Conservation (phyloP, 2,797 vertebrate genomes). For the Kryptolebias ocellatus region DNA sequence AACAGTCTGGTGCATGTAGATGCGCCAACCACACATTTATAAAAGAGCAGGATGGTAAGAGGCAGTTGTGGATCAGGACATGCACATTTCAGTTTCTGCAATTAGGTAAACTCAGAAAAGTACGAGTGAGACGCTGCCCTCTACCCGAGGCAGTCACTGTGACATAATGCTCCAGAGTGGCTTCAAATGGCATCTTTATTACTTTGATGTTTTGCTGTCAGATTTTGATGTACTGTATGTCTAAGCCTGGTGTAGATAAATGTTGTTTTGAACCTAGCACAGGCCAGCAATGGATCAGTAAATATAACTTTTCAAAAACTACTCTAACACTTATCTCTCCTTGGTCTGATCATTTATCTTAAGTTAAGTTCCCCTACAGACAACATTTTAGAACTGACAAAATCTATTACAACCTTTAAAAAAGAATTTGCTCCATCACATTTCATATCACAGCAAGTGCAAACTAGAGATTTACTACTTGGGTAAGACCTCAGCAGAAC, state of each 20-base stretch:
- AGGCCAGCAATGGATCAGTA: slow-evolving; percentile 48
- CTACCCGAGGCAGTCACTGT: not conserved
- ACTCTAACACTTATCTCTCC: slow-evolving; percentile 47
- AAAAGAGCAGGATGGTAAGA: not conserved
- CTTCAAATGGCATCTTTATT: slow-evolving; percentile 35
- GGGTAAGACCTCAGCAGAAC: not conserved
- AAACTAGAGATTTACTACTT: not conserved
- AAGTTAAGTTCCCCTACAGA: slow-evolving; percentile 53
- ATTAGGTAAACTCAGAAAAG: not conserved
- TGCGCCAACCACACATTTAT: not conserved
- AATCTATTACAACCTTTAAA: slow-evolving; percentile 8
- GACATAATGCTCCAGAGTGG: not conserved
- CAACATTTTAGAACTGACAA: slow-evolving; percentile 47
- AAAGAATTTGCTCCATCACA: not conserved
- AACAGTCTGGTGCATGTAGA: not conserved
- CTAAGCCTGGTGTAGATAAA: slow-evolving; percentile 42
- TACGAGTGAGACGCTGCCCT: not conserved
- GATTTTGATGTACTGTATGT: slow-evolving; percentile 18
- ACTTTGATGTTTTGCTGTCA: slow-evolving; percentile 27
- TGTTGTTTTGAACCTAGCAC: slow-evolving; percentile 59
- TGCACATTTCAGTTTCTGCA: not conserved
- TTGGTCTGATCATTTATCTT: slow-evolving; percentile 58
- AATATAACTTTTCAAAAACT: slow-evolving; percentile 50
- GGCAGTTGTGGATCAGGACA: not conserved
- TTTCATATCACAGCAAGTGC: not conserved